Evolutionary conservation across 2,113 vertebrate species (phyloP).

Genomic region (Symphodus melops): DNA sequence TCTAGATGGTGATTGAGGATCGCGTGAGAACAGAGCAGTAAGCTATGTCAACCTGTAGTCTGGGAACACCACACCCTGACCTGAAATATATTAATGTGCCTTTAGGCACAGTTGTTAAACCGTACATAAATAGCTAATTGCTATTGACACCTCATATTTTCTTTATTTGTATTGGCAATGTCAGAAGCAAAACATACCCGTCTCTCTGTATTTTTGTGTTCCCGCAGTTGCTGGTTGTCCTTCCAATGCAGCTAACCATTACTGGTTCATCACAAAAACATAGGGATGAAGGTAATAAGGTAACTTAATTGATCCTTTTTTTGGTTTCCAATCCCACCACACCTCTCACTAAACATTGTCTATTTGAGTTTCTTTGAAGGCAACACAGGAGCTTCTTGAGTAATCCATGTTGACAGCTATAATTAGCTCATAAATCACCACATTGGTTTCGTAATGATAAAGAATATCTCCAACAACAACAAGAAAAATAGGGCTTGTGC

Average conservation of each 20-base stretch:
- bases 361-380: neutral
- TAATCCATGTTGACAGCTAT: neutral
- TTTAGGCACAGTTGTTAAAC: neutral
- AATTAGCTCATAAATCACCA: neutral
- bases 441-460: neutral
- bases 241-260: too few relatives aligned
- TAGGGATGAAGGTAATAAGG: too few relatives aligned
- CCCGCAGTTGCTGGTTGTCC: neutral
- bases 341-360: neutral
- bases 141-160: too few relatives aligned
- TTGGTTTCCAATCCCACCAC: neutral
- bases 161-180: neutral
- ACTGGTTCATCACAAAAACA: too few relatives aligned
- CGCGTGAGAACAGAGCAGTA: too few relatives aligned
- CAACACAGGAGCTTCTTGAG: neutral
- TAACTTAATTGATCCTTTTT: too few relatives aligned
- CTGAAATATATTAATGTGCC: neutral
- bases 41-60: neutral
- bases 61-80: neutral
- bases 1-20: too few relatives aligned
- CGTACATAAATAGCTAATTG: too few relatives aligned
- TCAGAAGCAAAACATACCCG: neutral
- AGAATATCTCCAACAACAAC: neutral
- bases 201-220: neutral
- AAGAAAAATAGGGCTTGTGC: too few relatives aligned